These are phyloP conservation scores for Phocides pigmalion DNA, from an alignment of 1,140 invertebrate genomes.

Conservation along the genomic window DNA sequence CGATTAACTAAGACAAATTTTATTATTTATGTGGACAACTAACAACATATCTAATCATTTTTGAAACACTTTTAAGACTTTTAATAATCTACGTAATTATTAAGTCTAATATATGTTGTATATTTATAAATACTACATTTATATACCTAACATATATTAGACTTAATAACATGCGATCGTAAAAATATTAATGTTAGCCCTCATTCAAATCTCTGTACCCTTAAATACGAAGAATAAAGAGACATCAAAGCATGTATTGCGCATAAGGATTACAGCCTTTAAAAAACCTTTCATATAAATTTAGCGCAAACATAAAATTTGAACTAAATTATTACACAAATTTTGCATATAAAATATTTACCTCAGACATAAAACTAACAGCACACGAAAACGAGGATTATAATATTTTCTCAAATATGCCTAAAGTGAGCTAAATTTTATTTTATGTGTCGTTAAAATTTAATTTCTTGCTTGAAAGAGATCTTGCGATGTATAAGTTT, in stretches of 20 bases:
- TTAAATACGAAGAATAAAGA: neutral
- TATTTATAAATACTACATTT: too few relatives aligned
- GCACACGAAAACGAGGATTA: constrained; percentile 11
- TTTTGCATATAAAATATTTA: constrained; percentile 29
- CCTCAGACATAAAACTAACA: constrained; percentile 11
- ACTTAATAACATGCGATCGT: neutral
- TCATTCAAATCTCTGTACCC: neutral
- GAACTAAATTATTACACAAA: constrained; percentile 21
- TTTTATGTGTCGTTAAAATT: constrained; percentile 34
- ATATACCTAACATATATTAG: too few relatives aligned
- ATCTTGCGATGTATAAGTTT: constrained; percentile 34
- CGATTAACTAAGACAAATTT: too few relatives aligned
- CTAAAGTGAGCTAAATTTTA: constrained; percentile 23
- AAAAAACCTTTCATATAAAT: constrained; percentile 8
- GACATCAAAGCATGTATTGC: constrained; percentile 17
- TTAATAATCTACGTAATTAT: too few relatives aligned
- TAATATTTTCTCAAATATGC: constrained; percentile 25
- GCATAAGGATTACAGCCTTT: neutral
- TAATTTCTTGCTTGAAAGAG: constrained; percentile 33
- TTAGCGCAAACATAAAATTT: constrained; percentile 8
- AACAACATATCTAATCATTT: too few relatives aligned
- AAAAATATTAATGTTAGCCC: neutral
- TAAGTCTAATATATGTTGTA: too few relatives aligned
- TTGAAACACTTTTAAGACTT: too few relatives aligned
- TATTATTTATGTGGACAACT: too few relatives aligned